Conservation (phyloP, 2,113 vertebrate genomes). For the Cochlearius cochlearius region DNA sequence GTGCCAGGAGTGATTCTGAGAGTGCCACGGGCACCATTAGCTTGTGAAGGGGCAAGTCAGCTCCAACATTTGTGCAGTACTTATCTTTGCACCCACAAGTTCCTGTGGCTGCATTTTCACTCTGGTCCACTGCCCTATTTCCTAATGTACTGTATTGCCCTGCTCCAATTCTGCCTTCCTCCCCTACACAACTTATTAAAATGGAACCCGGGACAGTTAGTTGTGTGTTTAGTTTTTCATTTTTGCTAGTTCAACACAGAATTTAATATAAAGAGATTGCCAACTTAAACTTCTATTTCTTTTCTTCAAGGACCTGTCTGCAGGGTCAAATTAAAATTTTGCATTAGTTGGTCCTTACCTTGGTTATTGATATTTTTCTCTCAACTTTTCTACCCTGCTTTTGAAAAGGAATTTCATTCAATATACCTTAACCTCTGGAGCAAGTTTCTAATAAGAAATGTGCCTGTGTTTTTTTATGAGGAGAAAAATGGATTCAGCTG, state of each 20-base stretch:
- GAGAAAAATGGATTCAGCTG: background rate
- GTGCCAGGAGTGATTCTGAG: background rate
- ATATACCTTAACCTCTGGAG: background rate
- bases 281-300: background rate
- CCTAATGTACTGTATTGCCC: background rate
- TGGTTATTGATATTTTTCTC: slow-evolving; percentile 1
- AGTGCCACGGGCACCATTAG: background rate
- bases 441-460: background rate
- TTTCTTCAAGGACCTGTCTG: background rate
- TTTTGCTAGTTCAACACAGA: background rate
- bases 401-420: background rate
- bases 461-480: background rate
- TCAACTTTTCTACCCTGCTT: background rate
- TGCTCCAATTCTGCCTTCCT: background rate
- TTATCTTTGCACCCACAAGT: background rate
- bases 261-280: background rate
- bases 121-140: background rate
- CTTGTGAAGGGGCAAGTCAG: background rate
- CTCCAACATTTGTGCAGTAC: background rate
- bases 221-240: background rate
- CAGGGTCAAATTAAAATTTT: background rate
- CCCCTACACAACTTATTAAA: background rate
- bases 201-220: background rate
- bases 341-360: background rate
- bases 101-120: background rate